phyloP scores from a whole-genome alignment of 2,113 vertebrate species.

The Cervus canadensis region DNA sequence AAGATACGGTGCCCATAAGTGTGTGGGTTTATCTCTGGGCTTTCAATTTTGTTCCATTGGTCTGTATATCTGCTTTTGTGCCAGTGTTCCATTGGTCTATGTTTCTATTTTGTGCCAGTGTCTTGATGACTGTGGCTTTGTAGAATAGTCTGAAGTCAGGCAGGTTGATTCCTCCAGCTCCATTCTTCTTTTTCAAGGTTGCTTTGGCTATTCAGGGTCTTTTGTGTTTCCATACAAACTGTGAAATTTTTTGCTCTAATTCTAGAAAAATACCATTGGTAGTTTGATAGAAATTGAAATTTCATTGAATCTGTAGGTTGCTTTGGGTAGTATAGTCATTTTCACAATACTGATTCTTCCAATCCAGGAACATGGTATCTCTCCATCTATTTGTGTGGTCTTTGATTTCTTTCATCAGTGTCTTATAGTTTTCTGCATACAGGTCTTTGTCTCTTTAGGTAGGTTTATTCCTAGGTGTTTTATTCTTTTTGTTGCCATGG shows the following conservation, averaged over 20 bases:
- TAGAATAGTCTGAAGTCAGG: not conserved
- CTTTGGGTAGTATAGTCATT: not conserved
- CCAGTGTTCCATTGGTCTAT: not conserved
- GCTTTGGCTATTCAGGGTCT: not conserved
- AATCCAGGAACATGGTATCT: not conserved
- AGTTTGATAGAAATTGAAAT: not conserved
- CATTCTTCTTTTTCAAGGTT: not conserved
- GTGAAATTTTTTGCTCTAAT: not conserved
- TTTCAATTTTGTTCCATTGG: not conserved
- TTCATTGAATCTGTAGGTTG: not conserved
- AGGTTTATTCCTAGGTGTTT: not conserved
- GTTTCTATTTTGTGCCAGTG: not conserved
- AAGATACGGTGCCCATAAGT: not conserved
- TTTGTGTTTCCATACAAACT: not conserved
- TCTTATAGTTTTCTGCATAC: not conserved
- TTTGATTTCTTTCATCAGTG: not conserved
- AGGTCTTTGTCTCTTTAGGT: not conserved
- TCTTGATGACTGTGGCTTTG: not conserved
- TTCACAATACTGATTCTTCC: not conserved
- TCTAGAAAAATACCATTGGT: not conserved
- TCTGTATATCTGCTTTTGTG: not conserved
- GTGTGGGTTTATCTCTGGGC: not conserved
- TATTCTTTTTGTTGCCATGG: not conserved
- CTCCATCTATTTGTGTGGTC: not conserved
- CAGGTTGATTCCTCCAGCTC: not conserved